Evolutionary conservation across 2,888 invertebrate species (phyloP), one percentile per base, ranked within the genome.

Genomic region (Cerastoderma edule): DNA sequence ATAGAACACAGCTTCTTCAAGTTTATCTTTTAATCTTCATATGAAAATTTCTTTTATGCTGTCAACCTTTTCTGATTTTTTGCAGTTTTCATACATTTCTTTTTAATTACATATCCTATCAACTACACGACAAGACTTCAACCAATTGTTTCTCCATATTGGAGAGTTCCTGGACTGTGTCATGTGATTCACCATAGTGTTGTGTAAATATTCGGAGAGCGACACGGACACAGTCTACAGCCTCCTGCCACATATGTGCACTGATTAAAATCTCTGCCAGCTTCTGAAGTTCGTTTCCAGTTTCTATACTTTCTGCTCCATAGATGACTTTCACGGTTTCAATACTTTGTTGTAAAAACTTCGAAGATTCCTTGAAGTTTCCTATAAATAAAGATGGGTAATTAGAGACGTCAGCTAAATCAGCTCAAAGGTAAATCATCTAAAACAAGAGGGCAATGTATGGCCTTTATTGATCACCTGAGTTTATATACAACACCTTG

Each of bases 221-320:
- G 74, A 69, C 74, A 30, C 78, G 66, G 13, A 81, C 82, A 27
- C 81, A 78, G 44, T 63, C 39, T 30, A 86, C 64, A 69, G 91
- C 93, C 53, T 94, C 92, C 64, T 82, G 74, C 65, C 88, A 78
- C 63, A 86, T 80, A 32, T 87, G 85, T 24, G 88, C 93, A 77
- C 93, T 94, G 78, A 95, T 85, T 93, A 94, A 94, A 30, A 95
- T 93, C 80, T 95, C 95, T 0, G 95, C 94, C 27, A 95, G 93
- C 87, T 95, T 95, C 66, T 95, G 94, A 30, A 95, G 91, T 88
- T 95, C 95, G 77, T 95, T 94, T 0, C 94, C 95, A 44, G 95
- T 93, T 89, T 96, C 96, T 22, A 95, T 94, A 87, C 96, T 95
- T 64, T 94, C 94, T 0, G 93, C 92, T 0, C 96, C 96, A 90